A percentile compares a stretch with the other conserved stretches of the same genome.
phyloP scores from a whole-genome alignment of 1,140 invertebrate species.

The Nixonia krombeini region DNA sequence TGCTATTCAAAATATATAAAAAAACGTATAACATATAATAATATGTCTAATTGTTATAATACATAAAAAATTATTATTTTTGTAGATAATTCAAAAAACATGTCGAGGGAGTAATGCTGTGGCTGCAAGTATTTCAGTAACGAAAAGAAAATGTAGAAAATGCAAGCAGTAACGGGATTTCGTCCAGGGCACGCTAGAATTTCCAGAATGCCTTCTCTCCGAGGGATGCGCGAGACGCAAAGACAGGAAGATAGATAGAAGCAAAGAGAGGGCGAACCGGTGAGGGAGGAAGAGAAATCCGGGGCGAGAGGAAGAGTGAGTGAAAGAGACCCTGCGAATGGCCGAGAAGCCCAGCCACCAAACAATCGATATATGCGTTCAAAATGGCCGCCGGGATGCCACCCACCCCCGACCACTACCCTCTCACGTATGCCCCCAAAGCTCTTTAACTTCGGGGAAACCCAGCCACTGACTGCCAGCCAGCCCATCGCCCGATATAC shows the following conservation, averaged over 20 bases:
- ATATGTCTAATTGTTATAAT: no score
- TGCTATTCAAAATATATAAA: no score
- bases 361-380: conserved; percentile 74
- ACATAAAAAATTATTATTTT: no score
- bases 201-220: conserved; percentile 11
- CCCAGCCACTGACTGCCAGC: conserved; percentile 61
- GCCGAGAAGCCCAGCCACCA: conserved; percentile 70
- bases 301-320: conserved; percentile 20
- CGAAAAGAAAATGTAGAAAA: background rate
- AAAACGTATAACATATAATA: no score
- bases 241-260: conserved; percentile 25
- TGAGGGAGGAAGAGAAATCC: conserved; percentile 8
- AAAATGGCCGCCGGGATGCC: conserved; percentile 72
- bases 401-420: conserved; percentile 64
- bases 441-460: conserved; percentile 68
- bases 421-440: conserved; percentile 70
- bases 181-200: conserved; percentile 2
- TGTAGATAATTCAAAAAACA: no score
- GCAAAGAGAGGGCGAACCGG: conserved; percentile 9
- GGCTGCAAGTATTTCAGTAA: no score
- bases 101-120: no score
- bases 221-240: background rate
- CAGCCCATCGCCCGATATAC: conserved; percentile 54
- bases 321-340: conserved; percentile 65
- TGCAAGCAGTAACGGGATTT: conserved; percentile 7